These are phyloP conservation scores for Rhagonycha fulva DNA, from an alignment of 2,888 invertebrate genomes.

Conservation along the genomic window DNA sequence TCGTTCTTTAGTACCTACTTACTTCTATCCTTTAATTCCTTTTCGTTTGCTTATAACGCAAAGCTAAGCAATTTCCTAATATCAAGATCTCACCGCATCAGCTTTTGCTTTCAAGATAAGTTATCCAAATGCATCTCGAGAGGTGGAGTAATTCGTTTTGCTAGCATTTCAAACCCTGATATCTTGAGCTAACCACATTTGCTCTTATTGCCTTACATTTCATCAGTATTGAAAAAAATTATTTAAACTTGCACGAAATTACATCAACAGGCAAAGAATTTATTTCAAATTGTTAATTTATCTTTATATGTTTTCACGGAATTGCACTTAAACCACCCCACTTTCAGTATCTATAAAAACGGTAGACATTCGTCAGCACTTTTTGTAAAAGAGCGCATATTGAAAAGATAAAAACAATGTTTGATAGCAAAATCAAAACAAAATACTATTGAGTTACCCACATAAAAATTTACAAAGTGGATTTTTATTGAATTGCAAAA, in stretches of 20 bases:
- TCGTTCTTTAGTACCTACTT: neutral
- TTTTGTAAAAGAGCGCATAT: neutral
- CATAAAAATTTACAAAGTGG: neutral
- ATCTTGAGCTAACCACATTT: conserved; percentile 9
- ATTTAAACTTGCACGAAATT: neutral
- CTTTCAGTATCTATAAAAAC: neutral
- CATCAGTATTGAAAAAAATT: conserved; percentile 8
- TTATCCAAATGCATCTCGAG: conserved; percentile 23
- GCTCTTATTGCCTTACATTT: conserved; percentile 4
- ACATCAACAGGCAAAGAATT: neutral
- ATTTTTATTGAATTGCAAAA: neutral
- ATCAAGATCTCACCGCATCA: conserved; percentile 20
- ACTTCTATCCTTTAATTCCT: conserved; percentile 10
- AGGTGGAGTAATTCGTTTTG: conserved; percentile 24
- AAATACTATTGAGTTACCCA: neutral
- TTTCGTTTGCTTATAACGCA: conserved; percentile 6
- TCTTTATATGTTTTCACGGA: neutral
- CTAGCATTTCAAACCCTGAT: conserved; percentile 14
- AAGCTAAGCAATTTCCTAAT: conserved; percentile 12
- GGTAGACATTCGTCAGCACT: neutral
- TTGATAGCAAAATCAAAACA: neutral
- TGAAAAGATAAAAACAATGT: neutral
- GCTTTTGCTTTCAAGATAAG: conserved; percentile 22
- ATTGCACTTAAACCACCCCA: neutral
- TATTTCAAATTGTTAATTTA: neutral